These are phyloP conservation scores for Dioctria rufipes DNA, from an alignment of 2,888 invertebrate genomes.

Conservation along the genomic window DNA sequence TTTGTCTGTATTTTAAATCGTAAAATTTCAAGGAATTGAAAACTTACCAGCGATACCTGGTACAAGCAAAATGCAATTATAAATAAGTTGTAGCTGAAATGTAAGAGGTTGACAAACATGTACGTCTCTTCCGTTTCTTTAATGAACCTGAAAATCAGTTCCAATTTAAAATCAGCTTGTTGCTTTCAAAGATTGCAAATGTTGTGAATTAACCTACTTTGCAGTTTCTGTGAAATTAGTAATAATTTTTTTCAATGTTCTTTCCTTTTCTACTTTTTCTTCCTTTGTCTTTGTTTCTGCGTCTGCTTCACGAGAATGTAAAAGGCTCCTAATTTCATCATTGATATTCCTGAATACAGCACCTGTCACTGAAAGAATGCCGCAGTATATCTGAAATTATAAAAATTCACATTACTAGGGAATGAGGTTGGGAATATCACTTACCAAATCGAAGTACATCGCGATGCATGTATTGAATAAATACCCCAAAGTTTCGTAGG, in stretches of 20 bases:
- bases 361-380: constrained; percentile 13
- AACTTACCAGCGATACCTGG: constrained; percentile 25
- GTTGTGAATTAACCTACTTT: neutral
- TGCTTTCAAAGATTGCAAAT: neutral
- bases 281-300: neutral
- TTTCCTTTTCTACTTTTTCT: neutral
- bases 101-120: constrained; percentile 4
- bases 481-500: constrained; percentile 2
- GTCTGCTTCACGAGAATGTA: neutral
- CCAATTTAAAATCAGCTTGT: neutral
- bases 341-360: constrained; percentile 28
- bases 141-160: constrained; percentile 20
- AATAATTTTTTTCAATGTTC: neutral
- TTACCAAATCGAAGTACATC: constrained; percentile 41
- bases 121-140: constrained; percentile 17
- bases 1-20: neutral
- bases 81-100: constrained; percentile 40
- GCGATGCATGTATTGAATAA: constrained; percentile 11
- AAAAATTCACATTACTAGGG: neutral
- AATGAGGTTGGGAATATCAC: neutral
- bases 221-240: constrained; percentile 19
- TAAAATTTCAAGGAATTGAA: neutral
- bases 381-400: constrained; percentile 36
- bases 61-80: constrained; percentile 41
- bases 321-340: neutral